These are phyloP conservation scores for Choloepus didactylus DNA, from an alignment of 2,797 vertebrate species.

Conservation along the genomic window DNA sequence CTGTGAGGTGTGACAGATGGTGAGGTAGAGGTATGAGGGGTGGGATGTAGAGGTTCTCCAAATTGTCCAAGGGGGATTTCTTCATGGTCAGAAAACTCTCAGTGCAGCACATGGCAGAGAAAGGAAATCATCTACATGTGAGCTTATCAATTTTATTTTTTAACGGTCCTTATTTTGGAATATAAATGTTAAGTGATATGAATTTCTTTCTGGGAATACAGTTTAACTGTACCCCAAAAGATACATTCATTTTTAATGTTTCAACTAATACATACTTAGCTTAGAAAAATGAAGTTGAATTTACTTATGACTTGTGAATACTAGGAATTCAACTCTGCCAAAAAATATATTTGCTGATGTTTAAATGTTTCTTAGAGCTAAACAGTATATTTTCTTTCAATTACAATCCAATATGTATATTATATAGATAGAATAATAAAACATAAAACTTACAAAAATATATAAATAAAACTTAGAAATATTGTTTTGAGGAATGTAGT, in stretches of 20 bases:
- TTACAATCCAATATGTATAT: neutral
- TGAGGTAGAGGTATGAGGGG: too few species aligned
- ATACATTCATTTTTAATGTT: neutral
- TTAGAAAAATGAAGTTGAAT: neutral
- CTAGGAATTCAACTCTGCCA: neutral
- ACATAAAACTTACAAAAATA: neutral
- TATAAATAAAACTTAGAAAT: neutral
- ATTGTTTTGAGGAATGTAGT: neutral
- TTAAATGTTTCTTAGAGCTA: neutral
- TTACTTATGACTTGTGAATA: neutral
- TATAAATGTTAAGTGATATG: neutral
- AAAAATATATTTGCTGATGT: neutral
- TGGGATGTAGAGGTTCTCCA: neutral
- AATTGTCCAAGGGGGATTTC: neutral
- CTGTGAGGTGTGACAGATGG: too few species aligned
- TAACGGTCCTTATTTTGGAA: neutral
- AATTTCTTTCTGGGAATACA: too few species aligned
- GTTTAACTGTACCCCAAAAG: too few species aligned
- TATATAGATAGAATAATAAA: neutral
- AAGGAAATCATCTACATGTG: neutral
- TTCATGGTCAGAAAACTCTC: neutral
- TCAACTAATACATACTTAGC: neutral
- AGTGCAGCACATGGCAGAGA: neutral
- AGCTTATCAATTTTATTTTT: neutral
- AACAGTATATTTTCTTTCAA: neutral